Evolutionary conservation across 1,140 invertebrate species (phyloP).

Genomic region (Druon quercuslanigerum): DNA sequence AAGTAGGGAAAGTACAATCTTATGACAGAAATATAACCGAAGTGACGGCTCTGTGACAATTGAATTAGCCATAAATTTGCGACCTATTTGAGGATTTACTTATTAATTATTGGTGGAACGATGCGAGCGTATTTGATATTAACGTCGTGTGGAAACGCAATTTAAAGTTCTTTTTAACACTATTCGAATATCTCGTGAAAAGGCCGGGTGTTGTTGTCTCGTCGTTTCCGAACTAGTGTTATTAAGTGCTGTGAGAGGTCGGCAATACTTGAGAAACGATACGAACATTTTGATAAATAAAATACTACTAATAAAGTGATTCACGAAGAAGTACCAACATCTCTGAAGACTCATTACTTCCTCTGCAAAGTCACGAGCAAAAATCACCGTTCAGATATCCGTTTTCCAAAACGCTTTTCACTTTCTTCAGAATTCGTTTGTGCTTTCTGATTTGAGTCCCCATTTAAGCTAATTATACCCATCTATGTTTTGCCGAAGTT

Average conservation of each 20-base stretch:
- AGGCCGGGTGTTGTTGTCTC: background rate
- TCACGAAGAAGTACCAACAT: constrained; percentile 62
- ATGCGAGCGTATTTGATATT: constrained; percentile 49
- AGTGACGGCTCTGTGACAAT: constrained; percentile 17
- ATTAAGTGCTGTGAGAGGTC: constrained; percentile 22
- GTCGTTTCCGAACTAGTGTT: constrained; percentile 16
- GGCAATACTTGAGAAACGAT: constrained; percentile 50
- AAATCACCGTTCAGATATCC: background rate
- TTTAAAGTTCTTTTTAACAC: background rate
- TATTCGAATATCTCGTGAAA: background rate
- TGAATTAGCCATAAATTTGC: constrained; percentile 9
- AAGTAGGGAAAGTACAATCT: constrained; percentile 46
- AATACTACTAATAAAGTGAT: constrained; percentile 62
- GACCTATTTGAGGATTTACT: constrained; percentile 11
- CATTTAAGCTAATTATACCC: background rate
- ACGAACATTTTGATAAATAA: constrained; percentile 69
- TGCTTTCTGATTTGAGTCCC: background rate
- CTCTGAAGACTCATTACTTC: constrained; percentile 57
- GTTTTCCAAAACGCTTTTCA: background rate
- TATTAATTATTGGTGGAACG: constrained; percentile 14
- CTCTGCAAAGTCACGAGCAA: background rate
- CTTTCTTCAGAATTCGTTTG: constrained; percentile 8
- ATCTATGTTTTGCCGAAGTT: background rate
- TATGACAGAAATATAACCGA: constrained; percentile 26
- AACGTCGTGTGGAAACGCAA: constrained; percentile 30